Base-by-base conservation (phyloP, 2,888 invertebrate genomes). In the Marronus borbonicus region DNA sequence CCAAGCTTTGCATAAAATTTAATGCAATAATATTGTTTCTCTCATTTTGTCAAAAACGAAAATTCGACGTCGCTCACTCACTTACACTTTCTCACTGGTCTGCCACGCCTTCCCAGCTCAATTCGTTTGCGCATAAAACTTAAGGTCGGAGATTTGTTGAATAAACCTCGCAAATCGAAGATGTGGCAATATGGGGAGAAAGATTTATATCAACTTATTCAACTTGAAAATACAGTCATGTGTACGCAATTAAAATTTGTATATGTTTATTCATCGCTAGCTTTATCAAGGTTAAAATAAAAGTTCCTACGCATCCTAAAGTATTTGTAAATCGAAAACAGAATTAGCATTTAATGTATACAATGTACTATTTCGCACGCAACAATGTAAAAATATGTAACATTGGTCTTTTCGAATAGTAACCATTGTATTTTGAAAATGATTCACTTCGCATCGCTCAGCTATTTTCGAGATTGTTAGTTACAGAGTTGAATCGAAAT, bases 321-420 rank as follows among this genome's bases (percentile, higher is more conserved):
- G 70, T 70, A 70, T 70, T 70, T 70, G 70, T 70, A 70, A 70
- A 70, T 70, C 70, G 31, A 58, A 55, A 70, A 55, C 70, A 55
- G 55, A 70, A 36, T 70, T 70, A 70, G 70, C 55, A n/a, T 58
- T 39, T 70, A 58, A 58, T 58, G 70, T 70, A 70, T 70, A 70
- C 69, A 69, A 10, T 69, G 28, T 50, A 28, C 28, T 50, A 55
- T 58, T 70, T 36, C 39, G 12, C 24, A 14, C 17, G 12, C 10
- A 44, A 50, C 17, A 68, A 49, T 68, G 24, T 68, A 68, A 68
- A 49, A 66, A 14, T 7, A 17, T 65, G n/a, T 65, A 49, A 55
- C 24, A 55, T 70, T 55, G 58, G 4, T 58, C 70, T 17, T 36
- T 36, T 68, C 36, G n/a, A 36, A 31, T 36, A 70, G 31, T 55